Percentiles rank a stretch among this genome's conserved stretches.
These are phyloP conservation scores for Megaleporinus macrocephalus DNA, from an alignment of 2,113 vertebrate species.

Conservation along the genomic window DNA sequence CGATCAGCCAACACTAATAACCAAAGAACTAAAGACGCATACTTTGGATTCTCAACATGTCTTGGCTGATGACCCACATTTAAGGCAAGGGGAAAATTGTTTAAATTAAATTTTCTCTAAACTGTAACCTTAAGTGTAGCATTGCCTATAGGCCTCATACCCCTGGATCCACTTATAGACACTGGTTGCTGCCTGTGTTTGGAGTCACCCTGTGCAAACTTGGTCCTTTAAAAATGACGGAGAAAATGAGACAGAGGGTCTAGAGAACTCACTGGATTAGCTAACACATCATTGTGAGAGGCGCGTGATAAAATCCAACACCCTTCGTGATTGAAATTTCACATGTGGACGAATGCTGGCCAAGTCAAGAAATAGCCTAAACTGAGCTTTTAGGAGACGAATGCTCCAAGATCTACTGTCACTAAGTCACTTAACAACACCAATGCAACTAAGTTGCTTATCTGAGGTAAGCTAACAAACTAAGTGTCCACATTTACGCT, in stretches of 20 bases:
- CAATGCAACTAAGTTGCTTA: too few relatives aligned
- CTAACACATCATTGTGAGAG: too few relatives aligned
- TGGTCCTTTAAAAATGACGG: background rate
- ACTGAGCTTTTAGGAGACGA: too few relatives aligned
- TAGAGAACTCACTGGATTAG: background rate
- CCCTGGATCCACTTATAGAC: constrained; percentile 39
- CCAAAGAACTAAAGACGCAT: background rate
- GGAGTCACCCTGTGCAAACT: background rate
- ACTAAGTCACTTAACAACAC: too few relatives aligned
- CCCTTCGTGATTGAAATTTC: too few relatives aligned
- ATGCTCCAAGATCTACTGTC: too few relatives aligned
- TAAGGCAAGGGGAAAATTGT: background rate
- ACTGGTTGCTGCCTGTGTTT: constrained; percentile 9
- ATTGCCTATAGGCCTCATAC: constrained; percentile 28
- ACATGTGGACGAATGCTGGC: too few relatives aligned
- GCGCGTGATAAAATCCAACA: too few relatives aligned
- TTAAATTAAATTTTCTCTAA: background rate
- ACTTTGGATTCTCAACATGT: background rate
- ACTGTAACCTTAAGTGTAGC: background rate
- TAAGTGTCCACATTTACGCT: background rate
- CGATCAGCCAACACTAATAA: background rate
- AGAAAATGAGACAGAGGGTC: background rate
- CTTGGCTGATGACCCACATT: background rate
- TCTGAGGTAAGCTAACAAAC: background rate
- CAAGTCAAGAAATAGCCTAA: too few relatives aligned